Evolutionary conservation across 1,140 invertebrate species (phyloP).

Genomic region (Orius insidiosus): DNA sequence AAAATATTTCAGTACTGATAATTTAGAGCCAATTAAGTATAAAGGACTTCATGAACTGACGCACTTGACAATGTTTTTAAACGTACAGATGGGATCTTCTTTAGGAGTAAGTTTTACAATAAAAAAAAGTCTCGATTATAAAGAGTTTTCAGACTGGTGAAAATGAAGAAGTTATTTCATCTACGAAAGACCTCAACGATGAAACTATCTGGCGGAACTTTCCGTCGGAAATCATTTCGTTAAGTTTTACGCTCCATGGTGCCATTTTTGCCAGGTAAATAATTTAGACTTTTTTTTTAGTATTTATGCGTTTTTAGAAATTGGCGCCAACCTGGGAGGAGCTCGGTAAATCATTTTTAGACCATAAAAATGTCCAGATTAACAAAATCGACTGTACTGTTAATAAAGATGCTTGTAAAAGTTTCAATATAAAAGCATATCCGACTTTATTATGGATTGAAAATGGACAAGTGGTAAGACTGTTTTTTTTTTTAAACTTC

Average conservation of each 20-base stretch:
- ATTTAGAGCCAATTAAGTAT: conserved; percentile 38
- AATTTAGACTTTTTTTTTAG: no score
- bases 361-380: conserved; percentile 39
- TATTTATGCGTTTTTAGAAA: no score
- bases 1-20: conserved; percentile 53
- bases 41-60: conserved; percentile 50
- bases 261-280: conserved; percentile 53
- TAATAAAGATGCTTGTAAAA: conserved; percentile 41
- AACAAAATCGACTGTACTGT: conserved; percentile 61
- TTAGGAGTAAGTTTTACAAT: conserved; percentile 21
- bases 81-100: conserved; percentile 40
- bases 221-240: conserved; percentile 54
- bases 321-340: conserved; percentile 55
- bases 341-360: conserved; percentile 40
- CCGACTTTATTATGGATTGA: conserved; percentile 57
- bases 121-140: no score
- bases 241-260: conserved; percentile 77
- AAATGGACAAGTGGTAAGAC: conserved; percentile 52
- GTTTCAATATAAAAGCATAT: conserved; percentile 28
- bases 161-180: conserved; percentile 17
- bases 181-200: conserved; percentile 41
- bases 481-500: conserved; percentile 10
- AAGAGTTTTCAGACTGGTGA: not conserved
- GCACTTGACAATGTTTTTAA: conserved; percentile 52
- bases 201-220: conserved; percentile 50